Conservation (phyloP, 2,113 vertebrate genomes). For the Serilophus lunatus region DNA sequence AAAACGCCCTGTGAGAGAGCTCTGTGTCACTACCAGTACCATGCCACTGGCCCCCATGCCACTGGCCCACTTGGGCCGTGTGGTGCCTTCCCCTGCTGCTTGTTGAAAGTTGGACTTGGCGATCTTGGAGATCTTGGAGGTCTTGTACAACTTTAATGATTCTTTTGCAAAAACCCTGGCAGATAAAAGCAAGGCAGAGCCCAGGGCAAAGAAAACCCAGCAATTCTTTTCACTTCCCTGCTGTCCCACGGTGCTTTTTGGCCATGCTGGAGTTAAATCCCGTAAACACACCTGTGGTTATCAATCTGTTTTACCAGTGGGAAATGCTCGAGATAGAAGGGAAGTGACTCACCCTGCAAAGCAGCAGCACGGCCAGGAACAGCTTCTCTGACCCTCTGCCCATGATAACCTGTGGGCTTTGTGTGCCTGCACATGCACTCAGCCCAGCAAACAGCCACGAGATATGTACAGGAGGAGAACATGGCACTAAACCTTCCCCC, state of each 20-base stretch:
- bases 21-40: background rate
- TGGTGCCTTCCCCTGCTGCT: background rate
- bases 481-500: rapidly evolving
- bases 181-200: background rate
- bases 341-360: background rate
- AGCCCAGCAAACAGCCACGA: background rate
- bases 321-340: background rate
- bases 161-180: too few relatives aligned
- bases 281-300: background rate
- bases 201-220: background rate
- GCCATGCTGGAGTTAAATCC: background rate
- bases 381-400: background rate
- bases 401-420: background rate
- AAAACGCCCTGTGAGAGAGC: rapidly evolving
- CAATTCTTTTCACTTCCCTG: rapidly evolving
- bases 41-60: background rate
- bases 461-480: rapidly evolving
- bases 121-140: background rate
- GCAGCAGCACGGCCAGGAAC: background rate
- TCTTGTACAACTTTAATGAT: too few relatives aligned
- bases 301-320: background rate
- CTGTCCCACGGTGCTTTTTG: background rate
- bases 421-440: background rate
- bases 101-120: background rate
- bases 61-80: background rate